phyloP scores from a whole-genome alignment of 2,113 vertebrate species.

The Ovibos moschatus region DNA sequence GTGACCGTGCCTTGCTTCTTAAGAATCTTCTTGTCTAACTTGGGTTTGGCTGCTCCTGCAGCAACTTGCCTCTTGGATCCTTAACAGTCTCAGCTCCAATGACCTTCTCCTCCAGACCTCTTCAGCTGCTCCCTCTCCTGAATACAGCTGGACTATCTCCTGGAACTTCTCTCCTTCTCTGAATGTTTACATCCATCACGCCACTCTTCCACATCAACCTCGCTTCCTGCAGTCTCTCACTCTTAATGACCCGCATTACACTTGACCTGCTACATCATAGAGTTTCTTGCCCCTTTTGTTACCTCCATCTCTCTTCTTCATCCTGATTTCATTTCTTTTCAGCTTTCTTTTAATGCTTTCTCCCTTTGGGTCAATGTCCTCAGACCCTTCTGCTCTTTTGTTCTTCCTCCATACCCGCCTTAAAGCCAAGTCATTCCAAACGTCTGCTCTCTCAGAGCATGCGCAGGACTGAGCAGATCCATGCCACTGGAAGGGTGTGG shows the following conservation, averaged over 20 bases:
- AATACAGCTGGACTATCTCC: background rate
- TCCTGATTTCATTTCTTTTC: background rate
- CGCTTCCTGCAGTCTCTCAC: background rate
- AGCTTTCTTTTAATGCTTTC: background rate
- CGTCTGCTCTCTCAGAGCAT: background rate
- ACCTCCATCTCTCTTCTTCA: background rate
- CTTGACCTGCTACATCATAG: background rate
- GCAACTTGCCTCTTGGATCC: background rate
- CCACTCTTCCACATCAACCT: too few species aligned
- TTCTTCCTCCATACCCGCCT: background rate
- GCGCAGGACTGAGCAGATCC: background rate
- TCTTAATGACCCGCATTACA: background rate
- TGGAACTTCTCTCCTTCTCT: background rate
- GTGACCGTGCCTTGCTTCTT: background rate
- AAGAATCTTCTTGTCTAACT: background rate
- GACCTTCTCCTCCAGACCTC: background rate
- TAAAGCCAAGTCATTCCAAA: background rate
- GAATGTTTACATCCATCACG: background rate
- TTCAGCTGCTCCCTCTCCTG: background rate
- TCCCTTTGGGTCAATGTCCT: background rate
- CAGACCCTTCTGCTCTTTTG: background rate
- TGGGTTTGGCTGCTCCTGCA: background rate
- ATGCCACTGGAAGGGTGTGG: background rate
- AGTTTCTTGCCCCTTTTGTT: background rate
- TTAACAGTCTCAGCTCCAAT: rapidly evolving